Percentiles rank a stretch among this genome's conserved stretches.
Evolutionary conservation across 2,113 vertebrate genomes (phyloP).

Genomic region (Rhinichthys klamathensis): DNA sequence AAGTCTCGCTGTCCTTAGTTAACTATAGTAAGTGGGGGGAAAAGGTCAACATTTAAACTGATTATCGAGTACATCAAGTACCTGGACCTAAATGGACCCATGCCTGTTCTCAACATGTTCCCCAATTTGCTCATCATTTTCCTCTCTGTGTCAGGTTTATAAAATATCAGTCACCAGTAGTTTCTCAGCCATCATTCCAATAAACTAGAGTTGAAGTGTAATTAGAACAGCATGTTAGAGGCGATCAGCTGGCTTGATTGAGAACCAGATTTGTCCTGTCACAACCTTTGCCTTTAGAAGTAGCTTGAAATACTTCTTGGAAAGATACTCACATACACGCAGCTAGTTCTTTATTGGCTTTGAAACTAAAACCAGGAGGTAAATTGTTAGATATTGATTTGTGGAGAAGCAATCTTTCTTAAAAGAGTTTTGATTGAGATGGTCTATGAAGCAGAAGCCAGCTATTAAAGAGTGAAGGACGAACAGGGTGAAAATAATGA

Average conservation of each 20-base stretch:
- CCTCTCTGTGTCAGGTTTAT: not conserved
- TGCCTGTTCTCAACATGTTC: not conserved
- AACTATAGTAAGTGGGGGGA: not conserved
- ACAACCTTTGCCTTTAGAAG: not conserved
- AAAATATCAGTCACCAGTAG: not conserved
- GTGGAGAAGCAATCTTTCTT: slow-evolving; percentile 8
- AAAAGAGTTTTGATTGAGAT: slow-evolving; percentile 33
- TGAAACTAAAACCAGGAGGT: slow-evolving; percentile 3
- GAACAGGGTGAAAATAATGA: not conserved
- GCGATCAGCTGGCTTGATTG: not conserved
- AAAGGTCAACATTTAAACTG: not conserved
- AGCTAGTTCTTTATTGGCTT: not conserved
- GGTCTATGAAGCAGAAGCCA: slow-evolving; percentile 10
- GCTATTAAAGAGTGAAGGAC: slow-evolving; percentile 10
- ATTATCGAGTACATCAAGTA: not conserved
- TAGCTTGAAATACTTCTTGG: not conserved
- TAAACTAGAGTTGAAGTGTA: not conserved
- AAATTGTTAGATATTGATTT: slow-evolving; percentile 38
- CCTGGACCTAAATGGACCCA: not conserved
- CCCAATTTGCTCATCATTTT: not conserved
- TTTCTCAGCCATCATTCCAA: not conserved
- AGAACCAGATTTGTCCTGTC: not conserved
- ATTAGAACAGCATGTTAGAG: not conserved
- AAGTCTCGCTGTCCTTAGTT: not conserved
- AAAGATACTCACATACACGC: not conserved